Base-by-base conservation (phyloP, 92 coral and sea anemone species). In the Pocillopora meandrina region DNA sequence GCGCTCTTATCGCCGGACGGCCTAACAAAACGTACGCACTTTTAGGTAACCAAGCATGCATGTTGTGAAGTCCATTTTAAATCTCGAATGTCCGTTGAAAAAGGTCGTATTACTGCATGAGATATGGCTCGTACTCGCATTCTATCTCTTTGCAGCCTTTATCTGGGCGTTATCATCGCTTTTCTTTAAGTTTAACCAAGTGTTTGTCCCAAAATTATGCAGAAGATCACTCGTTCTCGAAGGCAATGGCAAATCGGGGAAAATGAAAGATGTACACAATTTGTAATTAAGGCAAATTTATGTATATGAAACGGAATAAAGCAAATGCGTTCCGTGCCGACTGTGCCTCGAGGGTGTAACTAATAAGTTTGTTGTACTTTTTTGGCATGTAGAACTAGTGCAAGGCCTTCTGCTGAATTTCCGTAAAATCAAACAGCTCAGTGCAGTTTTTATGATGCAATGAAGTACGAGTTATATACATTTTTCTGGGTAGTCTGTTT, bases 41-140 rank as follows among this genome's bases (percentile, higher is more conserved):
- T 71, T 74, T 61, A 71, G 62, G 79, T 83, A 83, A 61, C 86
- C 86, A 83, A 83, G 86, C 86, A 80, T 73, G 86, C 86, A 80
- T 73, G 71, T 83, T 55, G 71, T 73, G 73, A 71, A 90, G 82
- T 90, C 84, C 93, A 93, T 85, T 94, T 94, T 88, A 91, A 94
- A 94, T 94, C 98, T 92, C 95, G 75, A 87, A 92, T 92, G 98
- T 90, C 98, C 98, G 98, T 94, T 93, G 93, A 86, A 91, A 89
- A 85, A 84, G 82, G 84, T 85, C 89, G 77, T 65, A 76, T 84
- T 85, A 85, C 94, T 91, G 89, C 79, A 88, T 84, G 31, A 36
- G 63, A 56, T 62, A 61, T 73, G 47, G 20, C 68, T 69, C 71
- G 47, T 47, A 12, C 19, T 9, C 60, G 14, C 61, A 16, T 12